A percentile compares a stretch with the other conserved stretches of the same genome.
These are phyloP conservation scores for Gyrodactylus bullatarudis DNA, from an alignment of 1,140 invertebrate species.

Conservation along the genomic window DNA sequence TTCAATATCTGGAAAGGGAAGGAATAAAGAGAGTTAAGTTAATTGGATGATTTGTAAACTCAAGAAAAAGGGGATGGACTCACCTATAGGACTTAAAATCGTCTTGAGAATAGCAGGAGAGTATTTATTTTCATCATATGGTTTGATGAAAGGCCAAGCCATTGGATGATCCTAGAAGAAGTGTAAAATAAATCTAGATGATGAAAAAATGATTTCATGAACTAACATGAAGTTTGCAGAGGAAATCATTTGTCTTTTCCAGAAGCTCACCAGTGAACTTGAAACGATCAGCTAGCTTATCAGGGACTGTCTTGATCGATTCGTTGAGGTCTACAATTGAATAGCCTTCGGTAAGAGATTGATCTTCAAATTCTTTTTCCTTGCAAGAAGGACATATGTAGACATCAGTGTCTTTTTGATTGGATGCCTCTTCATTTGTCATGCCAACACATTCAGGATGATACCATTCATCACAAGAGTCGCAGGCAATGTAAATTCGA, in stretches of 20 bases:
- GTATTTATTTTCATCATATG: neutral
- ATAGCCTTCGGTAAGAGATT: neutral
- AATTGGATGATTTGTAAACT: neutral
- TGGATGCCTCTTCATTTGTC: conserved; percentile 57
- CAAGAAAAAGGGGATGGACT: neutral
- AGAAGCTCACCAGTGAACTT: neutral
- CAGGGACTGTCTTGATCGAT: neutral
- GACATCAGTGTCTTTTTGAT: conserved; percentile 40
- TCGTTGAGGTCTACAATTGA: neutral
- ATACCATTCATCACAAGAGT: conserved; percentile 92
- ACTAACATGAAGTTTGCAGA: neutral
- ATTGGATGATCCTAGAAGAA: neutral
- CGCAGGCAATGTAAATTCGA: conserved; percentile 89
- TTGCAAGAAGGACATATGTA: conserved; percentile 36
- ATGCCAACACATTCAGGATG: conserved; percentile 85
- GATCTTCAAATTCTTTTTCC: neutral
- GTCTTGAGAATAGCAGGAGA: neutral
- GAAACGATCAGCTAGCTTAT: neutral
- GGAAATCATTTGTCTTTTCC: neutral
- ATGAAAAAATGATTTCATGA: neutral
- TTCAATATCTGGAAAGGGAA: neutral
- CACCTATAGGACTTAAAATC: neutral
- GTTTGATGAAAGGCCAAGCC: neutral
- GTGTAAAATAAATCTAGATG: neutral
- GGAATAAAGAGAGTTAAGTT: neutral